These are phyloP conservation scores for Pantherophis guttatus DNA, from an alignment of 2,113 vertebrate species.

Conservation along the genomic window DNA sequence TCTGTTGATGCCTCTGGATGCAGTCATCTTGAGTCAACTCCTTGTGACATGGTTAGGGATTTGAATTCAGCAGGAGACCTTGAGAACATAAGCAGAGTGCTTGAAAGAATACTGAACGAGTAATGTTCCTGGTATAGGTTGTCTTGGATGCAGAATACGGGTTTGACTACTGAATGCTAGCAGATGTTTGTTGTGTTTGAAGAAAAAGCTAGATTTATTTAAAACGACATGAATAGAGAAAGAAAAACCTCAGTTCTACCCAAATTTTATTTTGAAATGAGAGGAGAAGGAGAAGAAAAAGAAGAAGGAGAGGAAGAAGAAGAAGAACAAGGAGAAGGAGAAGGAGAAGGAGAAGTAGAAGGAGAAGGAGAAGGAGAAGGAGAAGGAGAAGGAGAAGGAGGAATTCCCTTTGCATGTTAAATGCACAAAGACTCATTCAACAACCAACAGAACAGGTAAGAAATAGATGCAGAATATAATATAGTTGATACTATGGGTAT, in stretches of 20 bases:
- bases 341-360: not conserved
- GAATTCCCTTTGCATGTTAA: not conserved
- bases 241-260: not conserved
- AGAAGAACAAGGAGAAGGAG: fast-evolving
- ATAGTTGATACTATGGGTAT: not conserved
- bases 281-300: not conserved
- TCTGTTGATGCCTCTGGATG: not conserved
- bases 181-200: not conserved
- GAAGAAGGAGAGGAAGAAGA: fast-evolving
- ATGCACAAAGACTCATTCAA: not conserved
- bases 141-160: not conserved
- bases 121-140: not conserved
- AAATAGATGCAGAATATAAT: not conserved
- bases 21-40: not conserved
- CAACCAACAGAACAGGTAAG: not conserved
- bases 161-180: not conserved
- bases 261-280: not conserved
- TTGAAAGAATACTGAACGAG: not conserved
- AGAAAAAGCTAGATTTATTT: not conserved
- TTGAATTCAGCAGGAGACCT: not conserved
- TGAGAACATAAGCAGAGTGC: not conserved
- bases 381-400: not conserved
- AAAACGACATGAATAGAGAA: not conserved
- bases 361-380: fast-evolving
- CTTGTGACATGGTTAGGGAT: not conserved